Percentiles rank a stretch among this genome's conserved stretches.
These are phyloP conservation scores for Salvelinus alpinus DNA, from an alignment of 2,113 vertebrate genomes.

Conservation along the genomic window DNA sequence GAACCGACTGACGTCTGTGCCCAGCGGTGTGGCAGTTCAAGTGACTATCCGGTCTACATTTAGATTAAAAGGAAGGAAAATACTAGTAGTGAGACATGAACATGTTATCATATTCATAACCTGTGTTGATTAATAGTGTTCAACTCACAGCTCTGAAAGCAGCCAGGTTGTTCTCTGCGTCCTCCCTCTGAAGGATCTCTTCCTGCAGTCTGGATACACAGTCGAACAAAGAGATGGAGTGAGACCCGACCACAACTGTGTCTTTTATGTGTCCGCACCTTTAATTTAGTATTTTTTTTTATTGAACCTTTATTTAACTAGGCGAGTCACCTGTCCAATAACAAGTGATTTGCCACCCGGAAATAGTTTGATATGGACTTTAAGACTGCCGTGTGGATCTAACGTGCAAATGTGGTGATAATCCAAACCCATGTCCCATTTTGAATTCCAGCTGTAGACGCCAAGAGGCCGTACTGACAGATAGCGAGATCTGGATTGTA, in stretches of 20 bases:
- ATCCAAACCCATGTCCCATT: too few species aligned
- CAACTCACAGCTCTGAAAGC: slow-evolving; percentile 89
- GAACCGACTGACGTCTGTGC: too few species aligned
- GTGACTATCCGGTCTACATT: too few species aligned
- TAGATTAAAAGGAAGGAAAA: too few species aligned
- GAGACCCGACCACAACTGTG: not conserved
- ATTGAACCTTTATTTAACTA: too few species aligned
- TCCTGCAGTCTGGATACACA: slow-evolving; percentile 81
- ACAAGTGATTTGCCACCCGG: too few species aligned
- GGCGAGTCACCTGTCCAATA: too few species aligned
- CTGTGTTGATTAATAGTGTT: not conserved
- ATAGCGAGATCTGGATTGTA: not conserved
- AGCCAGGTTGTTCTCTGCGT: slow-evolving; percentile 89
- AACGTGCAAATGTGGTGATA: too few species aligned
- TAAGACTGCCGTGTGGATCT: too few species aligned
- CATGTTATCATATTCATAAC: not conserved
- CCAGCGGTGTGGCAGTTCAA: too few species aligned
- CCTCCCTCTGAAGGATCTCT: slow-evolving; percentile 88
- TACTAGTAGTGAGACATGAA: not conserved
- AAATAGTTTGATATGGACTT: too few species aligned
- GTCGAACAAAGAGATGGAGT: not conserved
- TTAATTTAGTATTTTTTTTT: too few species aligned
- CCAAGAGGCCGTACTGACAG: not conserved
- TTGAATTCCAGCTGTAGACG: slow-evolving; percentile 3
- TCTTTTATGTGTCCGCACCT: not conserved